Evolutionary conservation across 2,888 invertebrate genomes (phyloP).

Genomic region (Heliconius charithonia): DNA sequence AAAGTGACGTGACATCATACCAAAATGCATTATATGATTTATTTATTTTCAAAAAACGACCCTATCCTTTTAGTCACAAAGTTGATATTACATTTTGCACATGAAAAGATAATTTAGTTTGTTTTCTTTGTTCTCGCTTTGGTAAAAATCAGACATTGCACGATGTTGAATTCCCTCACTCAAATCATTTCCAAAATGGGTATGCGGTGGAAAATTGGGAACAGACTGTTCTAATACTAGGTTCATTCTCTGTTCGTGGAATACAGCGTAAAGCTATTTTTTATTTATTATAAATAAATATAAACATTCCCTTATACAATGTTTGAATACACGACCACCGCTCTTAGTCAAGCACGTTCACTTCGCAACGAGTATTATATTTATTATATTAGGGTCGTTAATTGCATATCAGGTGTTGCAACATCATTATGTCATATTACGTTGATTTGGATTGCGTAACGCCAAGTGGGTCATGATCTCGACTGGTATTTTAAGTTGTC

Average conservation of each 20-base stretch:
- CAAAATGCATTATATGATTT: background rate
- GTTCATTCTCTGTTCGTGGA: too few species aligned
- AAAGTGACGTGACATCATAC: background rate
- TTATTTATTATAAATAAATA: background rate
- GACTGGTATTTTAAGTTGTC: constrained; percentile 39
- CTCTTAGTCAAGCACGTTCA: background rate
- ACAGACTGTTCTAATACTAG: too few species aligned
- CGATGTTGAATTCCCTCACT: too few species aligned
- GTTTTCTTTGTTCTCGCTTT: too few species aligned
- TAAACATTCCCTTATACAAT: background rate
- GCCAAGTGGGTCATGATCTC: constrained; percentile 48
- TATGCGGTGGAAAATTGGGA: too few species aligned
- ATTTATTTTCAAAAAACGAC: background rate
- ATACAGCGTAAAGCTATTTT: too few species aligned
- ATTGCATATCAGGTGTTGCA: constrained; percentile 38
- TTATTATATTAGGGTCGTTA: constrained; percentile 27
- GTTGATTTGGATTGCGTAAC: constrained; percentile 42
- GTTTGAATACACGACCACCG: background rate
- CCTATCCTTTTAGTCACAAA: background rate
- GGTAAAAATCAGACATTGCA: too few species aligned
- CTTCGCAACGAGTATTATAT: background rate
- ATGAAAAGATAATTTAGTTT: too few species aligned
- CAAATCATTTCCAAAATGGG: too few species aligned
- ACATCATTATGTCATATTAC: constrained; percentile 44
- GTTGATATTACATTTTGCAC: background rate